Evolutionary conservation across 2,797 vertebrate genomes (phyloP), one percentile per base, ranked within the genome.

Genomic region (Tinamus major): DNA sequence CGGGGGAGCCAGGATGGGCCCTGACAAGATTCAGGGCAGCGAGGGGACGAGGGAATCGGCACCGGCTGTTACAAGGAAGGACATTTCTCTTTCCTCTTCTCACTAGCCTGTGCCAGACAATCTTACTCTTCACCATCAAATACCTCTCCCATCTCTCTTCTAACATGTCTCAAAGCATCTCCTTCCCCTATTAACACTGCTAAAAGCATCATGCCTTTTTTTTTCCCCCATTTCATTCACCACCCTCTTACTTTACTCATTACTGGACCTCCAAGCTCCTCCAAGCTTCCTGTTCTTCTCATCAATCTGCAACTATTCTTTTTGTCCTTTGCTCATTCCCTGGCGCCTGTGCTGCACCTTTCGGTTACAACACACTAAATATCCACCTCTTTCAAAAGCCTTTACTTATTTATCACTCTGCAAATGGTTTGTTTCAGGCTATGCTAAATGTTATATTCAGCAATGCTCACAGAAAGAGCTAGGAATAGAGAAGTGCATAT

Each of bases 71-170:
- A 44, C 26, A 88, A 70, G 15, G 33, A 68, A 78, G 63, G 10
- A 27, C 53, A 64, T 42, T 74, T 69, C 84, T 62, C 56, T 33
- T 82, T 35, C 69, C 17, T 4, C 15, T 78, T 70, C 69, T 61
- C 53, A 61, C 49, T 35, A 85, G 23, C 51, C 26, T 42, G 7
- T 37, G 37, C 44, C 77, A 70, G 49, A 24, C 31, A 48, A 24
- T 19, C 27, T n/a, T 0, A 2, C 19, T 19, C 44, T 61, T 44
- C 8, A n/a, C 4, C 7, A 0, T n/a, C n/a, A 76, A 29, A 20
- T 9, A 39, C 7, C 69, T 72, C 16, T 41, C 19, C 24, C 51
- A 37, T 58, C 42, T 56, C 3, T 33, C 39, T 33, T 91, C 48
- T 31, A 89, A 89, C 59, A 62, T 23, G 2, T 18, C 27, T 91